Evolutionary conservation across 2,113 vertebrate genomes (phyloP).

Genomic region (Pteruthius melanotis): DNA sequence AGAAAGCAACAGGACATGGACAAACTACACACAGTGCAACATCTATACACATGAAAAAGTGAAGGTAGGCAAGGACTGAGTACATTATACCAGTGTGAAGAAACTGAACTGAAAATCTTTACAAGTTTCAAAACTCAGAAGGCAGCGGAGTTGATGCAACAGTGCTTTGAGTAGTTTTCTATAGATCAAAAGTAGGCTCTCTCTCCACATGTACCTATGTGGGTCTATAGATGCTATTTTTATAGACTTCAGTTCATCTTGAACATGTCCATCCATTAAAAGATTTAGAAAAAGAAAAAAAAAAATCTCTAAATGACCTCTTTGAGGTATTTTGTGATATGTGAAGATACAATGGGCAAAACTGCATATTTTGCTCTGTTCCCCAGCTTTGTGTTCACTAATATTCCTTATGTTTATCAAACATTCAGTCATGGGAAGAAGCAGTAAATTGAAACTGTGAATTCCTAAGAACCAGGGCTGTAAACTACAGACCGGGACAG

Average conservation of each 20-base stretch:
- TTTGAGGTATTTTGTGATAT: neutral
- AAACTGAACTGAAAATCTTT: neutral
- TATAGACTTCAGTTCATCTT: neutral
- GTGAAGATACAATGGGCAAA: neutral
- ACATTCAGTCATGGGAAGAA: neutral
- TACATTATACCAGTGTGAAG: neutral
- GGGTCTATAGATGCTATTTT: neutral
- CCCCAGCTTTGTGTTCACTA: neutral
- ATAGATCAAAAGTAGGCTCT: neutral
- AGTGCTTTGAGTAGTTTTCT: neutral
- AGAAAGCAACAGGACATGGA: constrained; percentile 92
- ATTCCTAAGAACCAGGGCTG: neutral
- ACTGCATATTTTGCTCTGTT: fast-evolving
- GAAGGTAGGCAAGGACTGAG: constrained; percentile 73
- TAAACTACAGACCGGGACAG: neutral
- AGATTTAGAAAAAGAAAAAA: neutral
- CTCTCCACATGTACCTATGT: neutral
- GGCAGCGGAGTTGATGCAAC: neutral
- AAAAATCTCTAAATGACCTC: neutral
- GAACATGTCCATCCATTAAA: neutral
- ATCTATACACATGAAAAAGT: constrained; percentile 80
- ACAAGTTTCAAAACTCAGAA: neutral
- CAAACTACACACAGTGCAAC: constrained; percentile 91
- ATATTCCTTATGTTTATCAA: neutral
- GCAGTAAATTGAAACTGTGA: neutral